Evolutionary conservation across 92 coral and sea anemone species (phyloP), one percentile per base, ranked within the genome.

Genomic region (Bergia sp.): DNA sequence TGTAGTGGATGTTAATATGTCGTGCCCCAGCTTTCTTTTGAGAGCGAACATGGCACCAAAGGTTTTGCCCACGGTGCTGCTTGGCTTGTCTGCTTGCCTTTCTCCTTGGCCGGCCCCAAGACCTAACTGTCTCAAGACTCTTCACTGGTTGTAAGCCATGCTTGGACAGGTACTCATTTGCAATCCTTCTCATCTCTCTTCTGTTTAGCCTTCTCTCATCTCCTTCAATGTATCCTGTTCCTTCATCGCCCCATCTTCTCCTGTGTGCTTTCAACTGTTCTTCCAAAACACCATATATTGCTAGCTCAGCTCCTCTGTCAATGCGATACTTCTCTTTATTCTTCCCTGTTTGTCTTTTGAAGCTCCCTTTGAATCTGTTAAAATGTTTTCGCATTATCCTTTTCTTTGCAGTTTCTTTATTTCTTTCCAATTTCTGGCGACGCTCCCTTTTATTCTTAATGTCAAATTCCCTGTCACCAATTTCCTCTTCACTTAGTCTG

Each of bases 241-340:
- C 93, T 79, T 91, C 91, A 47, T 91, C 93, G 5, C 93, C 93
- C 91, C 93, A 82, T 73, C 93, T 73, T 77, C 88, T 61, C 13
- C 89, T 81, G 58, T 90, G 90, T 37, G 92, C 92, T 86, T 90
- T 65, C 41, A 65, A 37, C 61, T 86, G 92, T 55, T 90, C 92
- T 23, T 71, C 72, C 15, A 90, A 58, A 16, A 90, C 89, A 58
- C 53, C 86, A 21, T 67, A 65, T 18, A 90, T 79, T 16, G 92
- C 92, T 2, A 37, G 21, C 69, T 90, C 92, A 66, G 92, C 92
- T 45, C 92, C 86, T 11, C 90, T 50, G 67, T 90, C 86, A 44
- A 86, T 90, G 15, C 40, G 86, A 86, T 85, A 86, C 42, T 74
- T 80, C 42, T 86, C 89, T 49, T 23, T 42, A 7, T 45, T 45